phyloP scores from a whole-genome alignment of 2,797 vertebrate genomes.

The Anguilla marmorata region DNA sequence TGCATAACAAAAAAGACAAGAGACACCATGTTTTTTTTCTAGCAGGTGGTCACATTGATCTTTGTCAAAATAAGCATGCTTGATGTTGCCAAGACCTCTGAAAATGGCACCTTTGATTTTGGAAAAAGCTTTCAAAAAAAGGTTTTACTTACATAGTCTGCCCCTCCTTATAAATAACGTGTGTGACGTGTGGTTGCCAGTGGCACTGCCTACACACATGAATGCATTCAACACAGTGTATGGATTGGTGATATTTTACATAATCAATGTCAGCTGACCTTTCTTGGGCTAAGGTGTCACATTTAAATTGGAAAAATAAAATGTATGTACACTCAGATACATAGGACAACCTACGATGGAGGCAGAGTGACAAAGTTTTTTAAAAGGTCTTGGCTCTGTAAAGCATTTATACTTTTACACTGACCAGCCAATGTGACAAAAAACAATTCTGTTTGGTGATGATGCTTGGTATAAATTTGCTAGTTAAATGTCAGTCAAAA shows the following conservation, averaged over 20 bases:
- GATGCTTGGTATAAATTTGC: not conserved
- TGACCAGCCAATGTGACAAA: constrained; percentile 4
- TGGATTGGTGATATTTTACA: not conserved
- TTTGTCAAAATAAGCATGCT: constrained; percentile 16
- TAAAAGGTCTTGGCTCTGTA: constrained; percentile 8
- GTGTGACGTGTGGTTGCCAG: not conserved
- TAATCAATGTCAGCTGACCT: not conserved
- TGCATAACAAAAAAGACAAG: not conserved
- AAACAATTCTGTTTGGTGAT: not conserved
- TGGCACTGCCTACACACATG: not conserved
- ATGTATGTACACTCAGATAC: not conserved
- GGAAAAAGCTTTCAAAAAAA: not conserved
- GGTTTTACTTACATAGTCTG: not conserved
- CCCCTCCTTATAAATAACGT: not conserved
- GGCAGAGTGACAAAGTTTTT: not conserved
- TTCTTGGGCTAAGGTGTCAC: not conserved
- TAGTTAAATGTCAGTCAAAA: constrained; percentile 6
- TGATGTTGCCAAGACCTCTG: not conserved
- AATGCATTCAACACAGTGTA: not conserved
- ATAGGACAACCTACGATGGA: not conserved
- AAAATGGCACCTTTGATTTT: not conserved
- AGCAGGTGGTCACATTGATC: constrained; percentile 13
- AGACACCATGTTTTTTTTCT: not conserved
- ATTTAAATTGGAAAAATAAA: not conserved
- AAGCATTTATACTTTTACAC: constrained; percentile 8